phyloP scores from a whole-genome alignment of 2,888 invertebrate genomes.

The Phaonia tiefii region DNA sequence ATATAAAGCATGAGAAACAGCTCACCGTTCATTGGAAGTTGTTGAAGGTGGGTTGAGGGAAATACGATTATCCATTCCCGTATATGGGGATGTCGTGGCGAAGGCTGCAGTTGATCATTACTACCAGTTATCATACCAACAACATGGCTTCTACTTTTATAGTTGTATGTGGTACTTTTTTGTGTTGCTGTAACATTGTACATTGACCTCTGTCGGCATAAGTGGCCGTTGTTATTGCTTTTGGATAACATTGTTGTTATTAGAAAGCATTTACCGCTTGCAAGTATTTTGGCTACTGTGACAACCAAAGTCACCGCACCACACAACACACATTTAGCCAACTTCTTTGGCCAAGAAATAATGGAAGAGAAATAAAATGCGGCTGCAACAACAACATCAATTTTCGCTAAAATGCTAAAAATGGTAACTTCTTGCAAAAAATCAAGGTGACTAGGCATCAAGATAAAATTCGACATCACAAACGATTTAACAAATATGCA shows the following conservation, averaged over 20 bases:
- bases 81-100: background rate
- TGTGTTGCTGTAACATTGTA: conserved; percentile 30
- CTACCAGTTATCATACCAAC: conserved; percentile 41
- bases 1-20: conserved; percentile 59
- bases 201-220: conserved; percentile 58
- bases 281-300: conserved; percentile 57
- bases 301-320: conserved; percentile 24
- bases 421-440: conserved; percentile 78
- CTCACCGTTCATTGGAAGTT: conserved; percentile 56
- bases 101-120: conserved; percentile 34
- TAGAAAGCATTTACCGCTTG: conserved; percentile 41
- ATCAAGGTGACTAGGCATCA: conserved; percentile 79
- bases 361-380: background rate
- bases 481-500: conserved; percentile 74
- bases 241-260: too few relatives aligned
- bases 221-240: conserved; percentile 33
- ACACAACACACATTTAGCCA: background rate
- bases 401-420: conserved; percentile 74
- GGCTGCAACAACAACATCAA: too few relatives aligned
- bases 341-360: conserved; percentile 35
- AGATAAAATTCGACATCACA: conserved; percentile 78
- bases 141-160: too few relatives aligned
- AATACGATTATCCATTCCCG: background rate
- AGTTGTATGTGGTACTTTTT: conserved; percentile 10
- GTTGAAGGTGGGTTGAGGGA: too few relatives aligned